phyloP scores from a whole-genome alignment of 2,888 invertebrate species.

The Elegia similella region DNA sequence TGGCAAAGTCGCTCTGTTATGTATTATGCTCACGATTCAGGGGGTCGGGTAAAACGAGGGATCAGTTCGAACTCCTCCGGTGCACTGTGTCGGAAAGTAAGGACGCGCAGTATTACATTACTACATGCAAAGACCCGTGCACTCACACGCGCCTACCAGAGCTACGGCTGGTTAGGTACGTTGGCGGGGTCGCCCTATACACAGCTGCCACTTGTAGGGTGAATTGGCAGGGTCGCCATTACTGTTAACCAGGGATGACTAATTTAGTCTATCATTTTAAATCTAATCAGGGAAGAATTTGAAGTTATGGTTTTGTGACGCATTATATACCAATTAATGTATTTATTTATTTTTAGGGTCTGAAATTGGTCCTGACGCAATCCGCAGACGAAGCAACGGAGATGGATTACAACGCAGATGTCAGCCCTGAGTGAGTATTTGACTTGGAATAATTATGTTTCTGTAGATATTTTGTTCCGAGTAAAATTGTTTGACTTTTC shows the following conservation, averaged over 20 bases:
- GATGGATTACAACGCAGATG: conserved; percentile 69
- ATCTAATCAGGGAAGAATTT: no score
- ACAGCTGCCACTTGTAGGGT: conserved; percentile 88
- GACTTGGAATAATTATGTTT: background rate
- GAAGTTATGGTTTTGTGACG: background rate
- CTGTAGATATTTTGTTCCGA: background rate
- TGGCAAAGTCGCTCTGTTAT: no score
- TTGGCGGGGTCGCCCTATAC: conserved; percentile 26
- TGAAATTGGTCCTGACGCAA: conserved; percentile 86
- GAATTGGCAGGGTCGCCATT: conserved; percentile 60
- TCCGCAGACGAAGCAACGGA: conserved; percentile 69
- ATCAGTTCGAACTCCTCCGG: no score
- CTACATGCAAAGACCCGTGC: no score
- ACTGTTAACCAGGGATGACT: no score
- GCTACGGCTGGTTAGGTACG: conserved; percentile 86
- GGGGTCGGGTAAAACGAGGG: no score
- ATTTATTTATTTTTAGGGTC: conserved; percentile 81
- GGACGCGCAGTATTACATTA: no score
- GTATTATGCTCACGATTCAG: no score
- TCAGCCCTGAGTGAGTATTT: conserved; percentile 69
- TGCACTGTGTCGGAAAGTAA: no score
- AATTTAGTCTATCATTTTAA: no score
- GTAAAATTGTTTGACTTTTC: no score
- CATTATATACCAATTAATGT: conserved; percentile 67
- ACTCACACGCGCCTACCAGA: no score